Base-by-base conservation (phyloP, 1,140 invertebrate genomes). In the Drosophila kanapiae region DNA sequence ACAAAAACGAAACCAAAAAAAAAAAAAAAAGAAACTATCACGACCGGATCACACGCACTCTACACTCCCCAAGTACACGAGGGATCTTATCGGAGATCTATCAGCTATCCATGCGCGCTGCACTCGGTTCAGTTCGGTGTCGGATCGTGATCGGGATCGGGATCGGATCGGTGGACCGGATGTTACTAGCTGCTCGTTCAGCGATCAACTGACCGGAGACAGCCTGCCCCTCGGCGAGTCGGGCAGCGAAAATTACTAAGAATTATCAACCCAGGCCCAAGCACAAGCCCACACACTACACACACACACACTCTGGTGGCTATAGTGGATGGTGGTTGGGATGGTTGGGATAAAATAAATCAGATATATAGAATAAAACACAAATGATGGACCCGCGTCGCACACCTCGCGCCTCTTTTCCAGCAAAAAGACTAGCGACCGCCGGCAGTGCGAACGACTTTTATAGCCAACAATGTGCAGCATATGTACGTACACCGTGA, bases 401-500 rank as follows among this genome's bases (percentile, higher is more conserved):
- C 76, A 78, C 85, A 67, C 67, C 78, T 49, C 76, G 64, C 77
- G 77, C 77, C 77, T 58, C 78, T 53, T 69, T 37, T 59, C 65
- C 68, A 47, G 61, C 59, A 38, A 56, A 38, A 56, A 56, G 77
- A 84, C 81, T 84, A 83, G 48, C 65, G 68, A 86, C 54, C 59
- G 59, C 16, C 71, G 60, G 37, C 70, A 68, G 40, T 85, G 85
- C 78, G 75, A 61, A 67, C 78, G 78, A 90, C 85, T 90, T 90
- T 90, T 90, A 90, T 90, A 90, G 85, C 85, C 85, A 78, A 90
- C 78, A 79, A 80, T 63, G 65, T 67, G 84, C 67, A 57, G 42
- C 62, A 42, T 61, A 27, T 61, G n/a, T 27, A 29, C 14, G 9
- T 61, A 35, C 62, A 65, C 62, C 0, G 38, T 3, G 27, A 31